These are phyloP conservation scores for Epizoanthus rinbou DNA, from an alignment of 92 coral and sea anemone species.

Conservation along the genomic window DNA sequence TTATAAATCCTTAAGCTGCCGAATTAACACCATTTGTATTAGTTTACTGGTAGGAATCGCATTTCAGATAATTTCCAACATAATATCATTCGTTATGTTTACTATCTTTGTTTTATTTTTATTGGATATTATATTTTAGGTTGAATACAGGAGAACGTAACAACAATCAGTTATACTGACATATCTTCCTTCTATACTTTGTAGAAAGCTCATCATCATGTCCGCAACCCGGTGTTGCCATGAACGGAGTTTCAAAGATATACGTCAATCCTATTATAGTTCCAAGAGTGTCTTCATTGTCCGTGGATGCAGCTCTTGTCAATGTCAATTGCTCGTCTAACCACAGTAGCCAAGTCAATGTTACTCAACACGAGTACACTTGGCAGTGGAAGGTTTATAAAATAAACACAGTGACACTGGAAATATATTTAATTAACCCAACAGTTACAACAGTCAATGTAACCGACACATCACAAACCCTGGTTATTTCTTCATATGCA, in stretches of 20 bases:
- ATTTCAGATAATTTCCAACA: too few species aligned
- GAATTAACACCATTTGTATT: too few species aligned
- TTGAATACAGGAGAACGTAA: too few species aligned
- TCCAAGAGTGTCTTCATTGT: not conserved
- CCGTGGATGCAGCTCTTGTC: not conserved
- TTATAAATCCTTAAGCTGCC: too few species aligned
- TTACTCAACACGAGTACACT: too few species aligned
- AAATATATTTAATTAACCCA: not conserved
- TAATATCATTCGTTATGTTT: too few species aligned
- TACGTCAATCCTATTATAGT: not conserved
- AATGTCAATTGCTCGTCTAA: not conserved
- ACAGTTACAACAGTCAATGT: not conserved
- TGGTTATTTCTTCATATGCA: not conserved
- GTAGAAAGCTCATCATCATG: not conserved
- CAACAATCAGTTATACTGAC: not conserved
- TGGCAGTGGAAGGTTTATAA: slow-evolving; percentile 10
- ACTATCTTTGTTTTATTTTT: too few species aligned
- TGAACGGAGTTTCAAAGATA: not conserved
- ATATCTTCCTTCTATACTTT: not conserved
- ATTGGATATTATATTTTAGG: not conserved
- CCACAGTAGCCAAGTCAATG: not conserved
- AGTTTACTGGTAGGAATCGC: too few species aligned
- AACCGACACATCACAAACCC: slow-evolving; percentile 2
- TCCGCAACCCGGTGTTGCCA: slow-evolving; percentile 8
- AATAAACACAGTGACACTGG: not conserved